Percentiles rank a stretch among this genome's conserved stretches.
phyloP scores from a whole-genome alignment of 2,113 vertebrate genomes.

The Myiozetetes cayanensis region DNA sequence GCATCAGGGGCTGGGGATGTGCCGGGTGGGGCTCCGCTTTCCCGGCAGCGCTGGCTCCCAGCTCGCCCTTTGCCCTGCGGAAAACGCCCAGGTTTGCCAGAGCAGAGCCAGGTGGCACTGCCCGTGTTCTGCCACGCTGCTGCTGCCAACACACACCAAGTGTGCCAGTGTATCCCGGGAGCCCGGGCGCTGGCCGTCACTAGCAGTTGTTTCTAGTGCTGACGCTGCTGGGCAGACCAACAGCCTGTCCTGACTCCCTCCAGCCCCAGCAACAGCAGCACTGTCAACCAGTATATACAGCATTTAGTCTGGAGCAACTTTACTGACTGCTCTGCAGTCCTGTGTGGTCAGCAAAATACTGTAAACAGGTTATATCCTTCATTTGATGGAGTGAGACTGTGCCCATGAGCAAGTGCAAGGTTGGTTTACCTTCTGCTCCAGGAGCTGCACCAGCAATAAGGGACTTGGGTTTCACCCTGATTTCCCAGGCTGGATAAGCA shows the following conservation, averaged over 20 bases:
- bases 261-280: not conserved
- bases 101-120: not conserved
- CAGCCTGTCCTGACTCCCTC: not conserved
- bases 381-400: not conserved
- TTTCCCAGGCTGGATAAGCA: not conserved
- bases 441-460: fast-evolving
- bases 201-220: too few relatives aligned
- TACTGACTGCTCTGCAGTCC: not conserved
- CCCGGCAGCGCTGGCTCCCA: not conserved
- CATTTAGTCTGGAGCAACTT: not conserved
- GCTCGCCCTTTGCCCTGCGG: too few relatives aligned
- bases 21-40: not conserved
- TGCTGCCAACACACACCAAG: not conserved
- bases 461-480: not conserved
- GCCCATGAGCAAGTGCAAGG: not conserved
- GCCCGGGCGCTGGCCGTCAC: fast-evolving
- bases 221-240: not conserved
- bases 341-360: not conserved
- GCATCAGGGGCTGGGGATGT: fast-evolving
- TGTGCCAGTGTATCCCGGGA: fast-evolving
- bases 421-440: not conserved
- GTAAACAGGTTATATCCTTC: not conserved
- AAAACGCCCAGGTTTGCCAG: not conserved
- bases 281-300: not conserved
- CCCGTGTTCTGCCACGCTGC: not conserved